phyloP scores from a whole-genome alignment of 2,888 invertebrate genomes.

The Philereme transversata region DNA sequence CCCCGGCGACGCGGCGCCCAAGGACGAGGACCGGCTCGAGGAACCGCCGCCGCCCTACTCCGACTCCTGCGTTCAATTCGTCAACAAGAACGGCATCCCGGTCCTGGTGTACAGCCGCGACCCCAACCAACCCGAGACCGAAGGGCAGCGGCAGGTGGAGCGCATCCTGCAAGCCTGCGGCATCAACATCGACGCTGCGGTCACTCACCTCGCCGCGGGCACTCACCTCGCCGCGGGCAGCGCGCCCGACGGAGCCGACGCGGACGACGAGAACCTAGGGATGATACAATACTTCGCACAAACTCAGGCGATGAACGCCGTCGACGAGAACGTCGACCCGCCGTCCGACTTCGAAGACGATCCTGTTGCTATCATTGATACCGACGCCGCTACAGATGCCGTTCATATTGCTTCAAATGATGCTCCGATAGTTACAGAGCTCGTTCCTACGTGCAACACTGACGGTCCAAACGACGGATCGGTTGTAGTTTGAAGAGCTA shows the following conservation, averaged over 20 bases:
- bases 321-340: background rate
- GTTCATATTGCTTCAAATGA: background rate
- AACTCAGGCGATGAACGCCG: background rate
- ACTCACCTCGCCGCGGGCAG: background rate
- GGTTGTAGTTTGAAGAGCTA: slow-evolving; percentile 4
- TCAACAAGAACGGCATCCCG: slow-evolving; percentile 52
- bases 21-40: slow-evolving; percentile 35
- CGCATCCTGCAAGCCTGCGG: background rate
- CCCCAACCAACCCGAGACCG: background rate
- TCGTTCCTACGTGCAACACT: background rate
- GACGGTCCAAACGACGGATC: slow-evolving; percentile 3
- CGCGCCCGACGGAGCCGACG: background rate
- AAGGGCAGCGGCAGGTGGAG: background rate
- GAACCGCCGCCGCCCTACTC: slow-evolving; percentile 72
- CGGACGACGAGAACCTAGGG: background rate
- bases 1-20: slow-evolving; percentile 6
- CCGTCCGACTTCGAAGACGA: background rate
- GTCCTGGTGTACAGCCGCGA: slow-evolving; percentile 48
- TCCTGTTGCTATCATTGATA: background rate
- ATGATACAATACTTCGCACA: background rate
- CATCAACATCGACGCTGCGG: background rate
- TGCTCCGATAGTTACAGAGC: background rate
- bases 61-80: slow-evolving; percentile 57
- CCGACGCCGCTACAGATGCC: background rate
- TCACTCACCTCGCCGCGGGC: background rate